Conservation (phyloP, 2,888 invertebrate genomes). For the Tinea pellionella region DNA sequence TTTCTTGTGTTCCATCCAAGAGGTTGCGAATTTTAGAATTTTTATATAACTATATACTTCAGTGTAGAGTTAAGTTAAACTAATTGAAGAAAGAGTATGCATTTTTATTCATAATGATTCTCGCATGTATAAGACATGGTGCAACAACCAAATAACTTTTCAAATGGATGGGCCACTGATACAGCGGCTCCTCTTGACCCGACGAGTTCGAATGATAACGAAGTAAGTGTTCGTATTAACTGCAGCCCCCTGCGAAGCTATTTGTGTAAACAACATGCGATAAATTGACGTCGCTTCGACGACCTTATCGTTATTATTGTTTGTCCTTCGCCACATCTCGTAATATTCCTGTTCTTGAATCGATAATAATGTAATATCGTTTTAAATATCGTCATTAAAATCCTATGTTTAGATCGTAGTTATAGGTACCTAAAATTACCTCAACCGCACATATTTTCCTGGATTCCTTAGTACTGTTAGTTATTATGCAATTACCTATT, state of each 20-base stretch:
- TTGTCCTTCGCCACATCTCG: background rate
- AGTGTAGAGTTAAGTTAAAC: background rate
- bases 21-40: background rate
- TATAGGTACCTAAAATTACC: background rate
- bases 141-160: constrained; percentile 23
- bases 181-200: constrained; percentile 56
- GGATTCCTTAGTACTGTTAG: background rate
- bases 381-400: background rate
- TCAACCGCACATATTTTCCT: background rate
- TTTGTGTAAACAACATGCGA: constrained; percentile 27
- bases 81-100: background rate
- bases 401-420: background rate
- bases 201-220: constrained; percentile 44
- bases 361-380: background rate
- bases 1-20: background rate
- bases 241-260: constrained; percentile 56
- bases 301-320: constrained; percentile 5
- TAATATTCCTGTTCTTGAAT: background rate
- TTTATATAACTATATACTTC: background rate
- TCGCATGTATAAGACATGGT: constrained; percentile 22
- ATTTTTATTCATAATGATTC: background rate
- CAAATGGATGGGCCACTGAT: constrained; percentile 61
- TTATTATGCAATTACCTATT: background rate
- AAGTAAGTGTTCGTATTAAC: constrained; percentile 36
- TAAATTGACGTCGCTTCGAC: background rate